Evolutionary conservation across 2,113 vertebrate genomes (phyloP), one percentile per base, ranked within the genome.

Genomic region (Elaphurus davidianus): DNA sequence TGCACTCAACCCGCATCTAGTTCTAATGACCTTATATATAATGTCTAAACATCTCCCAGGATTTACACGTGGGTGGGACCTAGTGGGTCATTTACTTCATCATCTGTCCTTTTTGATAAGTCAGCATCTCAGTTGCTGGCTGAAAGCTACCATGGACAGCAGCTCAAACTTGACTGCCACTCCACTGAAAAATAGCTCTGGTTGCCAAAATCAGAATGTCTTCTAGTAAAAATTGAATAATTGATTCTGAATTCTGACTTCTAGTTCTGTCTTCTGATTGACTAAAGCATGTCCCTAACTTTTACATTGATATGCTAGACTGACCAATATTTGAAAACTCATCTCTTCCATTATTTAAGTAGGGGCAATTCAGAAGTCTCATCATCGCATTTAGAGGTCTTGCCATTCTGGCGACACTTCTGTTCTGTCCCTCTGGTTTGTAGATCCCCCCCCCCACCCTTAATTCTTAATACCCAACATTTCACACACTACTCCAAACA

Each of bases 261-360:
- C 25, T 67, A 27, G 50, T 84, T 81, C 30, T 30, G 13, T 36
- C 52, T 45, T 40, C 45, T 90, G 14, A 84, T 11, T 54, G 1
- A 40, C 6, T 14, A 23, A 60, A 54, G 5, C 50, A 13, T 11
- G 28, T 23, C 3, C 33, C 0, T 40, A 27, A 60, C 2, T 7
- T 60, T 87, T 30, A 12, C 36, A 57, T 0, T 62, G 25, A 57
- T 9, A 25, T 0, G 6, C 15, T 1, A n/a, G 9, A 52, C 7
- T 15, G 3, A 14, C 6, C 13, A 11, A 6, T 27, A 30, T 43
- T 23, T 57, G 62, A 94, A 94, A 95, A 25, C 4, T 50, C 7
- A 4, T 5, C 36, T 85, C 15, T 60, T 59, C n/a, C 43, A 16
- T 71, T 52, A 88, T 79, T 25, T 13, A 78, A 52, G 59, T 4